Base-by-base conservation (phyloP, 2,888 invertebrate species). In the Myathropa florea region DNA sequence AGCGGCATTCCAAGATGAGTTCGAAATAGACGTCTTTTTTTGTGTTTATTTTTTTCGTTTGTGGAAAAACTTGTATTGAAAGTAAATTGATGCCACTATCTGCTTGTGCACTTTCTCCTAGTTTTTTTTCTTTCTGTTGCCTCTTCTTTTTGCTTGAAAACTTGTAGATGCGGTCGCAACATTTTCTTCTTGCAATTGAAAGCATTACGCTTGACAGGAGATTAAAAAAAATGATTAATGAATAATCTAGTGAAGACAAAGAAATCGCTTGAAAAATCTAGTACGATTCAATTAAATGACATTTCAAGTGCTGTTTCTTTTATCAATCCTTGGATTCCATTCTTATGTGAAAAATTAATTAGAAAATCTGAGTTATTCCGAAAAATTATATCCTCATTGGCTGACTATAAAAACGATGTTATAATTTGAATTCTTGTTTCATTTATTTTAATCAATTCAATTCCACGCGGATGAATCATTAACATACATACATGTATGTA, bases 371-470 rank as follows among this genome's bases (percentile, higher is more conserved):
- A 33, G 12, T 3, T 12, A 12, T 12, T 33, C 33, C 10, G 12
- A 12, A 3, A 12, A 33, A 33, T 12, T 30, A 10, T 10, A 10
- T 30, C 10, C 30, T 39, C 14, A 39, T 14, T 39, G 14, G 1
- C 39, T 39, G 39, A 1, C 4, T 55, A 23, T 55, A 28, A 61
- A 60, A 23, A 53, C 7, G 4, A 24, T 30, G 53, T 26, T n/a
- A 57, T 36, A 68, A 68, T 68, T 65, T 46, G 6, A 55, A 14
- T 60, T 26, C 28, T 9, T 36, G 26, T 59, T 65, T 46, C 60
- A 75, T 71, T 65, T 60, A 75, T 64, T 85, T 77, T 73, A 68
- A 85, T 85, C 77, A 72, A 82, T 85, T 77, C 53, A 30, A 79
- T 78, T 71, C 23, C 72, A 65, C 59, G 39, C 36, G 53, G 14